Base-by-base conservation (phyloP, 2,113 vertebrate species). In the Mugil cephalus region DNA sequence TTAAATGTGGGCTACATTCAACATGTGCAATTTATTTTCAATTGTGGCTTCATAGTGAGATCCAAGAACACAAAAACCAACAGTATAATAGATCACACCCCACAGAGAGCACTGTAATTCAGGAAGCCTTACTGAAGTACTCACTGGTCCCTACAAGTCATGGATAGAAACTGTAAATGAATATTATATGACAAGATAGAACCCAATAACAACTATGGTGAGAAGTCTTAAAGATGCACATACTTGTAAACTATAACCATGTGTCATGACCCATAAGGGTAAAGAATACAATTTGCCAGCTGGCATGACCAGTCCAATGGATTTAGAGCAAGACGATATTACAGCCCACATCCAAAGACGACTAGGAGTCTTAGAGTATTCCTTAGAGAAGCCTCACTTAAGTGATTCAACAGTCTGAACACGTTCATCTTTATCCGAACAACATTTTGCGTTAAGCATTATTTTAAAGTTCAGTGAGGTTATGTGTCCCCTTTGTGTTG, bases 401-500 rank as follows among this genome's bases (percentile, higher is more conserved):
- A 40, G 10, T 42, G 11, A 59, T n/a, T 58, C 38, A 62, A 30
- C 51, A 8, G 39, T 67, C 69, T 46, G n/a, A 35, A 13, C 46
- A 42, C 15, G 40, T 50, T 59, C 24, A 66, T 30, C n/a, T 69
- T 63, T 4, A 34, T 74, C 24, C 58, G 58, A 76, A 56, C 18
- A 39, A 21, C 64, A 60, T 59, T 73, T 64, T 24, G 45, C 0
- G 0, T 40, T 56, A 8, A 54, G 10, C 24, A 5, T 24, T 58
- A 64, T 56, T 60, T 46, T 13, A 7, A 77, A 13, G 2, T 48
- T 34, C 54, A 40, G 13, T 72, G 62, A 79, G 47, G 67, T 76
- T 72, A 85, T 75, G 47, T 61, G 40, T 54, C 50, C 35, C 55
- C n/a, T 30, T 36, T 42, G 34, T 46, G 43, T 51, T 56, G 47